Evolutionary conservation across 2,888 invertebrate genomes (phyloP).

Genomic region (Xanthia togata): DNA sequence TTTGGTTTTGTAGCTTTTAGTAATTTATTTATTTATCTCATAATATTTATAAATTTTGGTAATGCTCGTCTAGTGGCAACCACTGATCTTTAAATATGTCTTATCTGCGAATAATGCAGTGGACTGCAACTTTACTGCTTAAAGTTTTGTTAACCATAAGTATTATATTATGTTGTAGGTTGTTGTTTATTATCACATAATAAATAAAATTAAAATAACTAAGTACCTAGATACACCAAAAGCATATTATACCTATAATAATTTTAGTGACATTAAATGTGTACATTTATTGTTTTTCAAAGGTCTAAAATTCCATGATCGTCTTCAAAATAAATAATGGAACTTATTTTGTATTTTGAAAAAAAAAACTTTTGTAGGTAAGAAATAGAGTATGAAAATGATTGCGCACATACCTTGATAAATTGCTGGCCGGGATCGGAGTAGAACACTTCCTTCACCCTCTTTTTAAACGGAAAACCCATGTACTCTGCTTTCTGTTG

Average conservation of each 20-base stretch:
- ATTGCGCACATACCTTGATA: constrained; percentile 54
- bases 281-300: not conserved
- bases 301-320: not conserved
- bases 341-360: not conserved
- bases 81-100: too few relatives aligned
- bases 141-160: too few relatives aligned
- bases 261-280: not conserved
- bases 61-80: too few relatives aligned
- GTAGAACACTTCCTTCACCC: constrained; percentile 82
- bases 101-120: too few relatives aligned
- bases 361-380: not conserved
- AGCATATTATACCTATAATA: not conserved
- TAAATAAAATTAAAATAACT: too few relatives aligned
- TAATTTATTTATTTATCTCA: too few relatives aligned
- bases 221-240: not conserved
- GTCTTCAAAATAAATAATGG: constrained; percentile 1
- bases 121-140: too few relatives aligned
- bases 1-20: too few relatives aligned
- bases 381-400: not conserved
- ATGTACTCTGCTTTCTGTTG: constrained; percentile 80
- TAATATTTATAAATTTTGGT: too few relatives aligned
- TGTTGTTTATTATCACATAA: too few relatives aligned
- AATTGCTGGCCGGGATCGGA: constrained; percentile 76
- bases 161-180: too few relatives aligned
- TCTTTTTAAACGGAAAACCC: constrained; percentile 80